Conservation (phyloP, 2,797 vertebrate species). For the Takifugu rubripes region DNA sequence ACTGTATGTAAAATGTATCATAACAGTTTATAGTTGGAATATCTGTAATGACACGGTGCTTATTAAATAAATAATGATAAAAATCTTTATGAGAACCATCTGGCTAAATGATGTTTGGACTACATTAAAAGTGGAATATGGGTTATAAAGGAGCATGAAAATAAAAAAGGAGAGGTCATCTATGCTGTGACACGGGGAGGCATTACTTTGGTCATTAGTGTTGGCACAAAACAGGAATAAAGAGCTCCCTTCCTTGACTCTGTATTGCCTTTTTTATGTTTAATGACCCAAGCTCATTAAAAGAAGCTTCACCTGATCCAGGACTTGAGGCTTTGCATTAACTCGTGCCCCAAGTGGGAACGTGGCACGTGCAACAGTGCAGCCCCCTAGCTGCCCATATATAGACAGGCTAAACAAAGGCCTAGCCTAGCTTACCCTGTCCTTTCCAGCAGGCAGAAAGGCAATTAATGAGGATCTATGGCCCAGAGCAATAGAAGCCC, state of each 20-base stretch:
- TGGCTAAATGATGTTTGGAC: slow-evolving; percentile 56
- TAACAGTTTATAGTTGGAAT: slow-evolving; percentile 61
- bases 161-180: slow-evolving; percentile 40
- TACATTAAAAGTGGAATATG: slow-evolving; percentile 38
- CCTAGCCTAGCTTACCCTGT: slow-evolving; percentile 62
- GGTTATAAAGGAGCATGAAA: slow-evolving; percentile 5
- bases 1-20: slow-evolving; percentile 48
- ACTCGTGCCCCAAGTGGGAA: slow-evolving; percentile 49
- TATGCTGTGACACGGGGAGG: slow-evolving; percentile 39
- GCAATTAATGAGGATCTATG: slow-evolving; percentile 83
- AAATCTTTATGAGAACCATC: slow-evolving; percentile 62
- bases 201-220: slow-evolving; percentile 48
- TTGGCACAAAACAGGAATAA: slow-evolving; percentile 40
- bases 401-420: slow-evolving; percentile 80
- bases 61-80: slow-evolving; percentile 59
- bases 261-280: slow-evolving; percentile 15
- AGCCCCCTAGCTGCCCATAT: slow-evolving; percentile 59
- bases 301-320: slow-evolving; percentile 55
- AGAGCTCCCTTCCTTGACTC: slow-evolving; percentile 8
- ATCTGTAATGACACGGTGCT: slow-evolving; percentile 48
- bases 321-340: slow-evolving; percentile 46
- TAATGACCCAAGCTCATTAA: slow-evolving; percentile 57
- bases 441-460: slow-evolving; percentile 74
- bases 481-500: slow-evolving; percentile 77
- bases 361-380: slow-evolving; percentile 38